Base-by-base conservation (phyloP, 2,797 vertebrate genomes). In the Propithecus deckenii region DNA sequence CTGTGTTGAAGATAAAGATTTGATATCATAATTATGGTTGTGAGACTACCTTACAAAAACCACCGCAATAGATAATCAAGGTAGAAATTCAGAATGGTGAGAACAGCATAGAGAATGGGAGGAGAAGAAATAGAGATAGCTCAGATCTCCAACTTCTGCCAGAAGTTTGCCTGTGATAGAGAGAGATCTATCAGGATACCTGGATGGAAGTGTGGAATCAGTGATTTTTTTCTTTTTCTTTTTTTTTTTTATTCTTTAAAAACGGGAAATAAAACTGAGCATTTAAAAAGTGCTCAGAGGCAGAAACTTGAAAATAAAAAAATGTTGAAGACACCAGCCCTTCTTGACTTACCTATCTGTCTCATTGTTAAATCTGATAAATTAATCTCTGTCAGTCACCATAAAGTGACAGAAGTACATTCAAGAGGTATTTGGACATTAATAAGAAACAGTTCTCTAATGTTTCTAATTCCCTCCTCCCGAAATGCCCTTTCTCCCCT, bases 221-320 rank as follows among this genome's bases (percentile, higher is more conserved):
- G 46, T 28, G 2, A 28, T 75, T 83, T 32, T 41, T 57, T 38
- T 41, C 13, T 46, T 69, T 85, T 43, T 43, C 8, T 41, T 41
- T 41, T 41, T 80, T 67, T 6, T 63, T 7, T 65, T 85, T 88
- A 75, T 71, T 84, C 41, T 85, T 79, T 91, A 74, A 76, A 52
- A 12, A 32, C 0, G 48, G 11, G 65, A 2, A 28, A 72, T 91
- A 91, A 48, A 38, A 41, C 23, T 52, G 10, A 90, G 30, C 22
- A 80, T 85, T 88, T 30, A 20, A 87, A 86, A 75, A 55, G 41
- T 50, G 30, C n/a, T 65, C 13, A 38, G 22, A 74, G 55, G 28
- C 38, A 88, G 48, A 92, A 94, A 81, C 48, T 96, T 72, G 52
- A 69, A 80, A 46, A 43, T 17, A 85, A 38, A 81, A 89, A 85